These are phyloP conservation scores for Onychomys arenicola DNA, from an alignment of 2,797 vertebrate genomes.

Conservation along the genomic window DNA sequence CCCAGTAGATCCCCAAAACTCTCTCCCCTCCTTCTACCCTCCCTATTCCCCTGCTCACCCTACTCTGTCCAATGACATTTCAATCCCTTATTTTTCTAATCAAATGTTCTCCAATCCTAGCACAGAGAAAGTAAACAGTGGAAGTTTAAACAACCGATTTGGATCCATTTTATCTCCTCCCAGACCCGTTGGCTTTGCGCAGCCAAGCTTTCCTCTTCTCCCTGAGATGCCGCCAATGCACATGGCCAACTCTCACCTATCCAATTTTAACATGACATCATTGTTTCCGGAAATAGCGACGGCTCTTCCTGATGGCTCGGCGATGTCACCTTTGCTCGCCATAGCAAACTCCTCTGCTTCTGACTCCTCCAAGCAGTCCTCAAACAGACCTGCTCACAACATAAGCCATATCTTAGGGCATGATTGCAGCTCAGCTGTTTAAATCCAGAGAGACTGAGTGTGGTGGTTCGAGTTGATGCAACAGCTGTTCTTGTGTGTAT, in stretches of 20 bases:
- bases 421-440: conserved; percentile 98
- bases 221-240: conserved; percentile 99
- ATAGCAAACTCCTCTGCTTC: conserved; percentile 95
- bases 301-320: conserved; percentile 96
- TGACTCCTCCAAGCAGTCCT: conserved; percentile 96
- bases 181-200: conserved; percentile 96
- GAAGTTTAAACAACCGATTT: conserved; percentile 96
- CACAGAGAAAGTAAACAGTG: conserved; percentile 93
- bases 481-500: conserved; percentile 29
- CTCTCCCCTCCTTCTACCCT: conserved; percentile 97
- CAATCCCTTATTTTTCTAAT: conserved; percentile 97
- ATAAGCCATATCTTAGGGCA: conserved; percentile 99
- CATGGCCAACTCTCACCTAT: conserved; percentile 97
- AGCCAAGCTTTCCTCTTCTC: conserved; percentile 97
- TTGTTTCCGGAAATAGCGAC: conserved; percentile 98
- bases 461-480: conserved; percentile 37
- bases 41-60: conserved; percentile 99
- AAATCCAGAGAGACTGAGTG: conserved; percentile 64
- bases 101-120: conserved; percentile 98
- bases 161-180: conserved; percentile 98
- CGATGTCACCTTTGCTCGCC: conserved; percentile 98
- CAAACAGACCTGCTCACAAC: conserved; percentile 98
- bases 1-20: conserved; percentile 97
- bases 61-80: conserved; percentile 96
- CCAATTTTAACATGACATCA: conserved; percentile 98